Evolutionary conservation across 2,888 invertebrate genomes (phyloP), one percentile per base, ranked within the genome.

Genomic region (Dyspetes luteomarginatus): DNA sequence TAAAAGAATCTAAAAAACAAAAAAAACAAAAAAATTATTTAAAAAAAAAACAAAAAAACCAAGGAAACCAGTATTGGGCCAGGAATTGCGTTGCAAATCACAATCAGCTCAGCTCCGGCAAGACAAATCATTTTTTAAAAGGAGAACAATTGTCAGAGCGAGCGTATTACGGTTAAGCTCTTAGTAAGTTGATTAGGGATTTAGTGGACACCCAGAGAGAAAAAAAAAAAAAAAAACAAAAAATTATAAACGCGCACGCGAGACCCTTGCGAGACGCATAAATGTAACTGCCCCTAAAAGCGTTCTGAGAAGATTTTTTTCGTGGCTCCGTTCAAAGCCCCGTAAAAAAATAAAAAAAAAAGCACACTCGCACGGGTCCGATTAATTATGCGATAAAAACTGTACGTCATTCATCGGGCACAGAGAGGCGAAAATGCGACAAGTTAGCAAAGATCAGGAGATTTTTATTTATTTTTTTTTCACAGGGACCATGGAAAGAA

Each of bases 11-110:
- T 62, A 52, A 76, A 76, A 64, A 82, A 82, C 75, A 67, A 82
- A 82, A 80, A 77, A 64, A 62, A 72, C 28, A 56, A 81, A 75
- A 77, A 69, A 76, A 75, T 75, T 48, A 30, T 36, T 15, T 72
- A 69, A 75, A 71, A 71, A 80, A 80, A 76, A 78, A 75, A 71
- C 77, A 71, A 82, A 81, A 81, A 78, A 81, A 75, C 75, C 76
- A 84, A 84, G 79, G 76, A 86, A 82, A 89, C 87, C 87, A 89
- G 87, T 89, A 88, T 88, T 90, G 90, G 91, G 91, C 91, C 91
- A 92, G 91, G 92, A 91, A 92, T 92, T 92, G 92, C 92, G 91
- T 92, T 92, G 90, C 90, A 91, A 92, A 90, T 91, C 92, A 91
- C 92, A 92, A 92, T 92, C 92, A 92, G 92, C 92, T 91, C 92